Conservation (phyloP, 2,113 vertebrate genomes). For the Plecturocebus donacophilus region DNA sequence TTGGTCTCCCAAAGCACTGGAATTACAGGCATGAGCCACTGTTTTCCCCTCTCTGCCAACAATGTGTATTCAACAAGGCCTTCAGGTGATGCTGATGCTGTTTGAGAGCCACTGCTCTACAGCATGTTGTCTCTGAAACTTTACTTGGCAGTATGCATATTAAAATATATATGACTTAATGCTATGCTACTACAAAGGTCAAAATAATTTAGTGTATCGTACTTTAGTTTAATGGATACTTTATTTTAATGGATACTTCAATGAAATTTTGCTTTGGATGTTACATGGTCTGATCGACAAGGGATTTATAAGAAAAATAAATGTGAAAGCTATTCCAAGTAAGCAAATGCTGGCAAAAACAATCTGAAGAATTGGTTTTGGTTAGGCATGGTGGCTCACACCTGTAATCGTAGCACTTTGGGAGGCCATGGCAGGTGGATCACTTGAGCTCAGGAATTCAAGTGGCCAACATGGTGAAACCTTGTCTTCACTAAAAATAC, state of each 20-base stretch:
- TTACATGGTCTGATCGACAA: not conserved
- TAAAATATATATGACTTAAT: not conserved
- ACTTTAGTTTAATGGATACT: not conserved
- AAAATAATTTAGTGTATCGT: conserved; percentile 8
- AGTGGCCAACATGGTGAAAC: no score
- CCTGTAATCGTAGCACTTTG: no score
- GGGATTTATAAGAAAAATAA: conserved; percentile 4
- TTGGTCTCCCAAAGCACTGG: no score
- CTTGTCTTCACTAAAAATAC: no score
- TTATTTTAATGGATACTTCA: not conserved
- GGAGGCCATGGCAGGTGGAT: no score
- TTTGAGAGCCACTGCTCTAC: not conserved
- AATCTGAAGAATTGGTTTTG: not conserved
- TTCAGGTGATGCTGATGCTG: no score
- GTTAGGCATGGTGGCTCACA: no score
- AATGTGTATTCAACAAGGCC: not conserved
- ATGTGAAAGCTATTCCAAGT: not conserved
- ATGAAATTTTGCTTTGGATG: not conserved
- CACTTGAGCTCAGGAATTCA: no score
- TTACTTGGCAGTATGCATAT: not conserved
- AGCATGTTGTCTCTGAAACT: not conserved
- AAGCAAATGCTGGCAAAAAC: conserved; percentile 11
- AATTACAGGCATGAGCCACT: no score
- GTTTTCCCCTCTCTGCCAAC: no score
- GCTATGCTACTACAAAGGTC: not conserved